These are phyloP conservation scores for Latheticus oryzae DNA, from an alignment of 2,888 invertebrate genomes.

Conservation along the genomic window DNA sequence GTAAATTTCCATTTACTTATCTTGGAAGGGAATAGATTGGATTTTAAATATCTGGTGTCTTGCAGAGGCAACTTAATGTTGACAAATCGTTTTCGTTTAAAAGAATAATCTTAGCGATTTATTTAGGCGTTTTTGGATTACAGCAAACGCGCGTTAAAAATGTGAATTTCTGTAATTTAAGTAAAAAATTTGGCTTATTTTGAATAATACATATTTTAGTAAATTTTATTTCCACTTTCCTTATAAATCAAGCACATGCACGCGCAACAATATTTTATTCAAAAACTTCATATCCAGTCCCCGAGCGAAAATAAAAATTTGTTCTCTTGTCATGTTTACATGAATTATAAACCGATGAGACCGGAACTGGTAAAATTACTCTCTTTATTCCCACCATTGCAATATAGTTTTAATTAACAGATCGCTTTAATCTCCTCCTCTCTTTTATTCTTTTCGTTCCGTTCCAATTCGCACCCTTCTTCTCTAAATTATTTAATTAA, in stretches of 20 bases:
- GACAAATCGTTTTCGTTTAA: slow-evolving; percentile 17
- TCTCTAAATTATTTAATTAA: slow-evolving; percentile 22
- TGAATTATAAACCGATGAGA: slow-evolving; percentile 21
- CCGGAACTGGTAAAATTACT: slow-evolving; percentile 6
- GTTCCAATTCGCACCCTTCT: no score
- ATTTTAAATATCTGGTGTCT: slow-evolving; percentile 14
- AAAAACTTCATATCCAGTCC: slow-evolving; percentile 9
- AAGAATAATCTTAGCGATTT: slow-evolving; percentile 14
- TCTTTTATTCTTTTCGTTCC: slow-evolving; percentile 9
- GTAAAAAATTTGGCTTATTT: no score
- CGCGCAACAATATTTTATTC: slow-evolving; percentile 13
- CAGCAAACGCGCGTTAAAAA: slow-evolving; percentile 3
- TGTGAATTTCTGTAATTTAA: no score
- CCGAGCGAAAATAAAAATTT: slow-evolving; percentile 18
- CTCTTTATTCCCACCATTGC: slow-evolving; percentile 1
- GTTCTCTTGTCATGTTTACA: slow-evolving; percentile 16
- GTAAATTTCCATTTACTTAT: not conserved
- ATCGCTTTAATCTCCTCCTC: not conserved
- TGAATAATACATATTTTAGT: no score
- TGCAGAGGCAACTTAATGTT: slow-evolving; percentile 4
- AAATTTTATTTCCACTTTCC: not conserved
- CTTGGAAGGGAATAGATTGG: not conserved
- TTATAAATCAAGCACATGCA: slow-evolving; percentile 13
- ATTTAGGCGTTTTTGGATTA: slow-evolving; percentile 7
- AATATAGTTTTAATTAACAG: slow-evolving; percentile 22